Conservation (phyloP, 1,140 invertebrate species). For the Cotesia chilonis region DNA sequence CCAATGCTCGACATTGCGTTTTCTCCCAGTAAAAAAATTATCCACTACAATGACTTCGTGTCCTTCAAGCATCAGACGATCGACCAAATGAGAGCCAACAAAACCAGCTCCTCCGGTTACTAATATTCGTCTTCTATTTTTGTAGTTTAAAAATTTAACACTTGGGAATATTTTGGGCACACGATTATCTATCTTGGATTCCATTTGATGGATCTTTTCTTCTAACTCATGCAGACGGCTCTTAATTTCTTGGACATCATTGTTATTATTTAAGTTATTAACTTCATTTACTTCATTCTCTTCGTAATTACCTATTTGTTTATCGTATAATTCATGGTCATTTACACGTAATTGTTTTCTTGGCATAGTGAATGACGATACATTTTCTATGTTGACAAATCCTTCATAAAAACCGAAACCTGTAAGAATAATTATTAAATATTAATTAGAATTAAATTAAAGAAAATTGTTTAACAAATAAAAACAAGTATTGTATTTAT, state of each 20-base stretch:
- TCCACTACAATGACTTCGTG: constrained; percentile 98
- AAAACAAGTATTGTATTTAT: too few relatives aligned
- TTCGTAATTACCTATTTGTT: not conserved
- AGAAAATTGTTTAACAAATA: too few relatives aligned
- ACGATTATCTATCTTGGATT: constrained; percentile 66
- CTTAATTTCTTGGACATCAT: constrained; percentile 70
- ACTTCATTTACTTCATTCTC: constrained; percentile 38
- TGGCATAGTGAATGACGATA: constrained; percentile 30
- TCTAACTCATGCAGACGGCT: constrained; percentile 74
- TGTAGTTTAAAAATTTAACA: constrained; percentile 90
- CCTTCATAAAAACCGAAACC: constrained; percentile 63
- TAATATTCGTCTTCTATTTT: constrained; percentile 88
- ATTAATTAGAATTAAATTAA: too few relatives aligned
- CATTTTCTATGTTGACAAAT: constrained; percentile 53
- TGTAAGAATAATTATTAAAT: constrained; percentile 43
- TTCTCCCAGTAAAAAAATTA: constrained; percentile 98
- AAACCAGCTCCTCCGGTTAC: constrained; percentile 98
- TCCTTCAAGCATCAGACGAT: constrained; percentile 93
- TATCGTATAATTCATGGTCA: not conserved
- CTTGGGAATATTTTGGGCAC: constrained; percentile 88
- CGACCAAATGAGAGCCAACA: constrained; percentile 97
- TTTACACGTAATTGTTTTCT: not conserved
- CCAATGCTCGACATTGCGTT: constrained; percentile 98
- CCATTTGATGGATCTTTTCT: constrained; percentile 75
- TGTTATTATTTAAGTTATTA: constrained; percentile 42